Base-by-base conservation (phyloP, 2,797 vertebrate genomes). In the Anniella stebbinsi region DNA sequence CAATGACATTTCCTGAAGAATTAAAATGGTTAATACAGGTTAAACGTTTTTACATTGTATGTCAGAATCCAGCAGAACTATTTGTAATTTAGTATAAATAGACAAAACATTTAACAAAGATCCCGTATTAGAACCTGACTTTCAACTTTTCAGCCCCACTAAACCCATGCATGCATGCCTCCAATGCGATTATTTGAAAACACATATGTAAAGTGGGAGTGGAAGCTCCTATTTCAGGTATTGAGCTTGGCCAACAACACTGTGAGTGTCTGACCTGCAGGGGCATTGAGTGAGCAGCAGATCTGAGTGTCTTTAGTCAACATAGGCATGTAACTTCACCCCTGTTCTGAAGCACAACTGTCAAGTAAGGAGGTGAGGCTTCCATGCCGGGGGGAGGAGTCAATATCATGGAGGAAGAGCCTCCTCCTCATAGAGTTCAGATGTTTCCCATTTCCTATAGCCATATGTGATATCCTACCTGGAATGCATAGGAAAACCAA, bases 1-100 rank as follows among this genome's bases (percentile, higher is more conserved):
- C 87, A 95, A 92, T 94, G 57, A 90, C 82, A 93, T 93, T 67
- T 93, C 82, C 72, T 94, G 78, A 92, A 92, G 86, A 91, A 92
- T 91, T 95, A 92, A 67, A 93, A 94, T 95, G 78, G 92, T 94
- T 96, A 96, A 95, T 94, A 94, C 80, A 0, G 80, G 93, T 91
- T 84, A 96, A 96, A 94, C 94, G 93, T 95, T 95, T 82, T 94
- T 93, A 76, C 54, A 87, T 92, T 87, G 91, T 91, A 60, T 91
- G 38, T 54, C 85, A 84, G 89, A 95, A 90, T 87, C 89, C 82
- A 54, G 81, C 90, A 92, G 51, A 13, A 81, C 73, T 76, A 94
- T 90, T 88, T 94, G 92, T 94, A 95, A 92, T 75, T 21, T 87
- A 87, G 73, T 78, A 93, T 93, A 95, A 69, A 85, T 67, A n/a